phyloP scores from a whole-genome alignment of 2,888 invertebrate genomes.

The Lysandra bellargus region DNA sequence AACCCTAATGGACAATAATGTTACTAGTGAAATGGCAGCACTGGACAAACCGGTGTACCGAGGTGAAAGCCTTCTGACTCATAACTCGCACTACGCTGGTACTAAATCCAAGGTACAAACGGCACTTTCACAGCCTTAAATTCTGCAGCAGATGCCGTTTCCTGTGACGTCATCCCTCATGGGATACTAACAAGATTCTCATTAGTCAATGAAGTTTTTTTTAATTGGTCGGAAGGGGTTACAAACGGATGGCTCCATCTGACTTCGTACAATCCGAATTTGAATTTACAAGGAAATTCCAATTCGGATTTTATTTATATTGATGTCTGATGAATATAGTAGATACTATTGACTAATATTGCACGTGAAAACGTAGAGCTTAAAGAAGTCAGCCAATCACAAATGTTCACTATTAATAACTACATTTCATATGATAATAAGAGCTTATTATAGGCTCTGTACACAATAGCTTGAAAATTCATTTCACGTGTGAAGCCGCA shows the following conservation, averaged over 20 bases:
- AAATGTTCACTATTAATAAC: no score
- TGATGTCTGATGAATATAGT: no score
- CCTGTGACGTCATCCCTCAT: slow-evolving; percentile 22
- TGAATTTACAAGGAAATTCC: no score
- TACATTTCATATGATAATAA: background rate
- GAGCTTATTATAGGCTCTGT: background rate
- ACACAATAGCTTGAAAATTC: background rate
- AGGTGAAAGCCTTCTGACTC: slow-evolving; percentile 28
- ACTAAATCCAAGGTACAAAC: background rate
- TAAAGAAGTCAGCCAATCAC: no score
- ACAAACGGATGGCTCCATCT: background rate
- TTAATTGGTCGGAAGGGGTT: background rate
- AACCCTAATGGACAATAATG: slow-evolving; percentile 11
- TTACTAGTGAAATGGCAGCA: slow-evolving; percentile 18
- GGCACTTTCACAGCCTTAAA: slow-evolving; percentile 25
- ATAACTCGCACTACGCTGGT: slow-evolving; percentile 15
- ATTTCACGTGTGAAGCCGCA: slow-evolving; percentile 14
- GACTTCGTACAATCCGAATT: no score
- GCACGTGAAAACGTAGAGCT: no score
- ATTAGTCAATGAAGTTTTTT: background rate
- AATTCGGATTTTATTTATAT: no score
- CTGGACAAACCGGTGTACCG: slow-evolving; percentile 18
- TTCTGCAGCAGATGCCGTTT: background rate
- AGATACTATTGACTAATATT: no score
- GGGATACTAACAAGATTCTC: background rate